phyloP scores from a whole-genome alignment of 2,888 invertebrate genomes.

The Lampropteryx suffumata region DNA sequence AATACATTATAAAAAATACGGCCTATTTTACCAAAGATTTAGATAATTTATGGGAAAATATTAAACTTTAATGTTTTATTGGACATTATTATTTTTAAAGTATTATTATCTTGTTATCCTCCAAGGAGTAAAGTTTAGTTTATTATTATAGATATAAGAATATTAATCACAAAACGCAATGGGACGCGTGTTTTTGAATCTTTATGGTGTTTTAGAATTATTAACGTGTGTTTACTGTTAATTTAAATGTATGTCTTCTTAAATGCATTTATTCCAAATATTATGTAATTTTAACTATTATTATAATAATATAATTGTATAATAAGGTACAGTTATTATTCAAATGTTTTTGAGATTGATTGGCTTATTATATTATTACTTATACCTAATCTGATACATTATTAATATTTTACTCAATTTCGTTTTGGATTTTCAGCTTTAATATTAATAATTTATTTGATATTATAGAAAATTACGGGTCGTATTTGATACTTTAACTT shows the following conservation, averaged over 20 bases:
- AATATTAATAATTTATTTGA: slow-evolving; percentile 26
- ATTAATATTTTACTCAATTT: slow-evolving; percentile 23
- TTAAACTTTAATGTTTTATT: slow-evolving; percentile 25
- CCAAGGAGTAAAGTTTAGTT: slow-evolving; percentile 43
- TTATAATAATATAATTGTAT: slow-evolving; percentile 2
- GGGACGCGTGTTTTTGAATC: slow-evolving; percentile 59
- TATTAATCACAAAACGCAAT: slow-evolving; percentile 45
- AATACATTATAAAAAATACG: slow-evolving; percentile 8
- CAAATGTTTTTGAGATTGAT: slow-evolving; percentile 36
- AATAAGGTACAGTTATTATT: too few relatives aligned
- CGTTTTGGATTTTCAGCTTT: slow-evolving; percentile 49
- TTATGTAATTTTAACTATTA: slow-evolving; percentile 23
- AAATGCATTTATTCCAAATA: slow-evolving; percentile 42
- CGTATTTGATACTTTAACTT: slow-evolving; percentile 18
- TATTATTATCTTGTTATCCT: slow-evolving; percentile 44
- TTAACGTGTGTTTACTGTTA: slow-evolving; percentile 25
- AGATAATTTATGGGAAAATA: slow-evolving; percentile 6
- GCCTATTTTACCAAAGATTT: slow-evolving; percentile 28
- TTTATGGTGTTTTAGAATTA: slow-evolving; percentile 52
- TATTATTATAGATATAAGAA: slow-evolving; percentile 31
- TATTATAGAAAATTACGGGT: neutral
- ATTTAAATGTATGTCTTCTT: slow-evolving; percentile 31
- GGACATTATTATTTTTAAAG: slow-evolving; percentile 23
- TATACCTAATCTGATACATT: slow-evolving; percentile 17
- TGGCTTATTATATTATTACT: slow-evolving; percentile 33